Conservation (phyloP, 2,797 vertebrate genomes). For the Alectoris magna region DNA sequence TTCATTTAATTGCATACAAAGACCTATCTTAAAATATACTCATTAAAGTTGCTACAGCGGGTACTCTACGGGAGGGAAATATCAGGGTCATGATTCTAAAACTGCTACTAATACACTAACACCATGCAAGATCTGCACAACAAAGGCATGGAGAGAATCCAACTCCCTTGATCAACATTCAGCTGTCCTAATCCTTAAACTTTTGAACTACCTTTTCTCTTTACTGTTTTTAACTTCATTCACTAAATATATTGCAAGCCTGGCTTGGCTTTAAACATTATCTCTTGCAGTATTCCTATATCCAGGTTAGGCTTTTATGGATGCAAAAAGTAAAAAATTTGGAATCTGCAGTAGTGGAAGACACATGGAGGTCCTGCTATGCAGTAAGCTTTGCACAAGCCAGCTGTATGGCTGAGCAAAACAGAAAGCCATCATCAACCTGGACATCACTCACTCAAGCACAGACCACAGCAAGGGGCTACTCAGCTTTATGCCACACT, state of each 20-base stretch:
- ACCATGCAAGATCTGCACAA: neutral
- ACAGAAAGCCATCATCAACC: neutral
- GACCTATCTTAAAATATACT: slow-evolving; percentile 16
- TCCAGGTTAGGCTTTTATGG: neutral
- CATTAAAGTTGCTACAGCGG: neutral
- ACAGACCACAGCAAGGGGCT: neutral
- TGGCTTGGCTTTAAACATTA: neutral
- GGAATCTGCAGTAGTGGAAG: neutral
- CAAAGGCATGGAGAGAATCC: neutral
- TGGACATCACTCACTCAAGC: neutral
- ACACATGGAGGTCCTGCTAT: neutral
- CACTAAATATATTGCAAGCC: neutral
- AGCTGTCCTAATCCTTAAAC: neutral
- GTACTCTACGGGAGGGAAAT: neutral
- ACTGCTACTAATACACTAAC: neutral
- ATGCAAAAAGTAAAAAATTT: neutral
- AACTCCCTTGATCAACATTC: neutral
- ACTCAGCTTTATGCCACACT: neutral
- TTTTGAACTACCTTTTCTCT: neutral
- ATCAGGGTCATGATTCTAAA: neutral
- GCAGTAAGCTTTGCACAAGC: neutral
- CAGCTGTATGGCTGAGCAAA: too few species aligned
- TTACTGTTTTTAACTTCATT: neutral
- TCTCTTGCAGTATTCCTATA: neutral
- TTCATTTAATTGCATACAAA: neutral